Conservation (phyloP, 2,797 vertebrate genomes). For the Cygnus olor region DNA sequence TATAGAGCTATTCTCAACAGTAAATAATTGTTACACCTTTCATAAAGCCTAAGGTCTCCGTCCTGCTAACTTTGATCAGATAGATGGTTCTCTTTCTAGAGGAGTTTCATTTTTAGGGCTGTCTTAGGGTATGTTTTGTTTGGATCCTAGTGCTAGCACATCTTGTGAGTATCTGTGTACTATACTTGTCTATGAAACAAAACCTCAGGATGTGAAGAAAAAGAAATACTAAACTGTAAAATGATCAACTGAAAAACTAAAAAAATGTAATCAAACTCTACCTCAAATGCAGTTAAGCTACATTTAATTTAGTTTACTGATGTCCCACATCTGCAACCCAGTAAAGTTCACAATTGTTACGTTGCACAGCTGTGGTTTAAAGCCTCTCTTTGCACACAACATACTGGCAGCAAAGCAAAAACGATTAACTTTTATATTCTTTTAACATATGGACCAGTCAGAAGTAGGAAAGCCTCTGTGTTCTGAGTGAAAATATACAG, state of each 20-base stretch:
- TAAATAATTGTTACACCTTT: conserved; percentile 10
- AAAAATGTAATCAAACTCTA: conserved; percentile 36
- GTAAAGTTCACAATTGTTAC: conserved; percentile 67
- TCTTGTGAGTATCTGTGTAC: background rate
- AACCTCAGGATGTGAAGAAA: background rate
- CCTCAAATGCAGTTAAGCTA: conserved; percentile 39
- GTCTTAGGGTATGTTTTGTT: background rate
- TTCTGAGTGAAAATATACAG: conserved; percentile 43
- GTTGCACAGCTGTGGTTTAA: conserved; percentile 70
- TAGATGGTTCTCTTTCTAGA: conserved; percentile 5
- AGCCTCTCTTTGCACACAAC: conserved; percentile 50
- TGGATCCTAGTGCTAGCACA: background rate
- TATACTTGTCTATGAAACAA: background rate
- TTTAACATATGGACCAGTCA: conserved; percentile 65
- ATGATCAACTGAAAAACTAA: background rate
- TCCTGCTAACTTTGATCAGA: conserved; percentile 9
- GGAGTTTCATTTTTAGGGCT: background rate
- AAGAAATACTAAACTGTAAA: background rate
- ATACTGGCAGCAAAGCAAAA: conserved; percentile 64
- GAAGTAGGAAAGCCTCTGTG: conserved; percentile 34
- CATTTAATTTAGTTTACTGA: conserved; percentile 63
- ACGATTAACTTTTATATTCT: conserved; percentile 67
- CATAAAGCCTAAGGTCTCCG: background rate
- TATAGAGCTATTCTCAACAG: conserved; percentile 7
- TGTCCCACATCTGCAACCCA: conserved; percentile 72